Evolutionary conservation across 2,113 vertebrate species (phyloP).

Genomic region (Uria lomvia): DNA sequence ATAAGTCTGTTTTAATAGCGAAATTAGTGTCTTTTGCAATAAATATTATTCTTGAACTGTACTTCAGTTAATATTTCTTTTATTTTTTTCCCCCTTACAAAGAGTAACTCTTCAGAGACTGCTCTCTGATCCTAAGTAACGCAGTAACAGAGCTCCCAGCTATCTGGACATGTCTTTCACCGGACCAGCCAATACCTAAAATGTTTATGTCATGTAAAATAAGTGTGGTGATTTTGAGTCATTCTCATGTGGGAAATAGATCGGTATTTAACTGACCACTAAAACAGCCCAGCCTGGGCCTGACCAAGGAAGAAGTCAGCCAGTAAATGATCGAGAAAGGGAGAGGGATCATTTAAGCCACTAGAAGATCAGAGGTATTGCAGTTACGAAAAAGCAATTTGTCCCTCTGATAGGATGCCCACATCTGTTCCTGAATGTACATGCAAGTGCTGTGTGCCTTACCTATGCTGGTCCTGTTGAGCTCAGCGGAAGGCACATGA

Average conservation of each 20-base stretch:
- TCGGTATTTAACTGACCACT: background rate
- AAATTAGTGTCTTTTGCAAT: background rate
- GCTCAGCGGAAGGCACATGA: background rate
- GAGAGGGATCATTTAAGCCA: background rate
- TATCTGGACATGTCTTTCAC: background rate
- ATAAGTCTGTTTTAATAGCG: background rate
- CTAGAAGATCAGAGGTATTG: background rate
- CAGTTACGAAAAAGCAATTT: background rate
- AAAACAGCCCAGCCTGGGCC: background rate
- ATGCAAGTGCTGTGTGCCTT: background rate
- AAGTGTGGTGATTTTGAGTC: background rate
- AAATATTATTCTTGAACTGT: background rate
- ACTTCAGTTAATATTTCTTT: background rate
- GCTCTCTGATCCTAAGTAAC: background rate
- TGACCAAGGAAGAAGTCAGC: background rate
- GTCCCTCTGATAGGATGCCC: background rate
- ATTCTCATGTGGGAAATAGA: background rate
- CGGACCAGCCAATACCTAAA: background rate
- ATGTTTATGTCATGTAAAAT: background rate
- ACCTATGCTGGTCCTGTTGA: background rate
- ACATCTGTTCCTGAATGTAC: background rate
- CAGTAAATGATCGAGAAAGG: background rate
- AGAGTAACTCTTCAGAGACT: background rate
- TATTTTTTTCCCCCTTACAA: background rate
- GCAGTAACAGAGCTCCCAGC: background rate